A percentile compares a stretch with the other conserved stretches of the same genome.
Conservation (phyloP, 2,113 vertebrate species). For the Passer montanus region DNA sequence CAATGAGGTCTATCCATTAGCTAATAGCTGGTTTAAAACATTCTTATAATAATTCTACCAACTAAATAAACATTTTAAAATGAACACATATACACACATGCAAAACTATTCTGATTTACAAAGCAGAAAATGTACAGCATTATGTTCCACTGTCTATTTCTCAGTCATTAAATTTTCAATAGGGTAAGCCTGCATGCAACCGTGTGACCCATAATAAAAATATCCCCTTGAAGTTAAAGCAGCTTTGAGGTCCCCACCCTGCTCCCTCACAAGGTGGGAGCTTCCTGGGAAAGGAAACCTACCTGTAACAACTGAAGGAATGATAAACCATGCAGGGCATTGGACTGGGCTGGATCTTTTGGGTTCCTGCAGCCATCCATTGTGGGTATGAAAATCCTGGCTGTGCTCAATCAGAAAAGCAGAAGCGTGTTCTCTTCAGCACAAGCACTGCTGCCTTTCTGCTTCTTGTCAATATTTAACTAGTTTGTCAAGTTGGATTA, state of each 20-base stretch:
- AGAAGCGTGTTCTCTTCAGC: background rate
- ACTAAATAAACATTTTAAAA: slow-evolving; percentile 57
- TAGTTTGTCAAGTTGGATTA: slow-evolving; percentile 76
- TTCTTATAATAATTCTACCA: slow-evolving; percentile 45
- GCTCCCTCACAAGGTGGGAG: background rate
- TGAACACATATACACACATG: background rate
- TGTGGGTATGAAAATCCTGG: background rate
- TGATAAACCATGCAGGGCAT: slow-evolving; percentile 11
- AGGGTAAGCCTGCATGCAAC: background rate
- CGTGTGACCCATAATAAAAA: background rate
- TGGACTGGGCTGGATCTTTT: slow-evolving; percentile 42
- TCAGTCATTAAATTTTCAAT: slow-evolving; percentile 29
- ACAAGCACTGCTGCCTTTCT: slow-evolving; percentile 49
- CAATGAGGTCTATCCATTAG: slow-evolving; percentile 48
- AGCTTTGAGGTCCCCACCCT: background rate
- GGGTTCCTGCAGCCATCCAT: slow-evolving; percentile 42
- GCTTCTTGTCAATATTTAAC: slow-evolving; percentile 86
- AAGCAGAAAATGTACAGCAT: slow-evolving; percentile 6
- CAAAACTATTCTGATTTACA: background rate
- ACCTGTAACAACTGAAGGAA: slow-evolving; percentile 75
- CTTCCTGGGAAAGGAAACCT: slow-evolving; percentile 49
- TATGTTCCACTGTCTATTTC: slow-evolving; percentile 23
- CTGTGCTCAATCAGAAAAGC: slow-evolving; percentile 26
- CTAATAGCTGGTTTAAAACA: slow-evolving; percentile 55
- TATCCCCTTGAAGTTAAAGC: background rate